phyloP scores from a whole-genome alignment of 2,888 invertebrate genomes.

The Drosophila paramelanica region DNA sequence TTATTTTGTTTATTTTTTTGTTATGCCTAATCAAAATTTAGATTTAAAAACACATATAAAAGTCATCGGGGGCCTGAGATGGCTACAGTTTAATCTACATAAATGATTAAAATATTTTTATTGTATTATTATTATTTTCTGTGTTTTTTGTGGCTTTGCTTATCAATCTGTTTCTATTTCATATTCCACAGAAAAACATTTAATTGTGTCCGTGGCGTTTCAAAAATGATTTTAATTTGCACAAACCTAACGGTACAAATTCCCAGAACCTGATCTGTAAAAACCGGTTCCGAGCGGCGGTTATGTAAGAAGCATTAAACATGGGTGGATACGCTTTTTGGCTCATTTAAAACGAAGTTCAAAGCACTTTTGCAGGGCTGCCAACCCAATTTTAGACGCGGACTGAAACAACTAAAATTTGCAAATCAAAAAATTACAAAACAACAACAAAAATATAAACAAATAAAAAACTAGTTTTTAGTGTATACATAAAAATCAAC shows the following conservation, averaged over 20 bases:
- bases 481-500: not conserved
- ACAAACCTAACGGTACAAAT: conserved; percentile 42
- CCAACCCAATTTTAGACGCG: not conserved
- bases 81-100: conserved; percentile 19
- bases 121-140: not conserved
- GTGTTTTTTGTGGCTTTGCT: not conserved
- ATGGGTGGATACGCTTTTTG: conserved; percentile 15
- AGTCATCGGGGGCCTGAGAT: not conserved
- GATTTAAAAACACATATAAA: not conserved
- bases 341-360: conserved; percentile 12
- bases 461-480: conserved; percentile 29
- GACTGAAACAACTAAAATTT: too few relatives aligned
- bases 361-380: conserved; percentile 16
- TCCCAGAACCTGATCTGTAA: conserved; percentile 58
- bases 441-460: conserved; percentile 5
- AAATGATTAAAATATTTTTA: not conserved
- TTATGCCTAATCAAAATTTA: not conserved
- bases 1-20: not conserved
- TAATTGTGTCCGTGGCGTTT: not conserved
- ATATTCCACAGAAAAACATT: not conserved
- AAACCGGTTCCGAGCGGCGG: conserved; percentile 49
- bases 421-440: too few relatives aligned
- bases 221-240: conserved; percentile 28
- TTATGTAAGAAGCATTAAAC: conserved; percentile 40
- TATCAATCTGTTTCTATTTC: conserved; percentile 20